Evolutionary conservation across 2,113 vertebrate genomes (phyloP).

Genomic region (Scortum barcoo): DNA sequence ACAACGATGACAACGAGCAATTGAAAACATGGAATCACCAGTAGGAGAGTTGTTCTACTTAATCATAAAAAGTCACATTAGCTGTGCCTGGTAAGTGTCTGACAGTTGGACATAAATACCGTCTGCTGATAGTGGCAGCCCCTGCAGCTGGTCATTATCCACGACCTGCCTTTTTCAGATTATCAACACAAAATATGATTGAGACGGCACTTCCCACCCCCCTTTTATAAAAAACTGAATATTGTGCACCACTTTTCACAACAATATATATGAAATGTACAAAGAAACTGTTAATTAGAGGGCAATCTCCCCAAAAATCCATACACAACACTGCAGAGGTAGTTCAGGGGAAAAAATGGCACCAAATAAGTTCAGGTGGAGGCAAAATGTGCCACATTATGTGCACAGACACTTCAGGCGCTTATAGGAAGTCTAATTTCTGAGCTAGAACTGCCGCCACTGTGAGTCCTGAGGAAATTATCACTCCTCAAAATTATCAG

Average conservation of each 20-base stretch:
- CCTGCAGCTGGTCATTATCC: conserved; percentile 39
- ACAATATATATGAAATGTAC: not conserved
- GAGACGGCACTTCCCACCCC: not conserved
- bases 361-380: not conserved
- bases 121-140: conserved; percentile 8
- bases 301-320: not conserved
- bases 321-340: not conserved
- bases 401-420: not conserved
- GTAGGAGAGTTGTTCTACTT: not conserved
- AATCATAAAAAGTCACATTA: conserved; percentile 31
- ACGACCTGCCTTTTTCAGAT: not conserved
- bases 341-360: not conserved
- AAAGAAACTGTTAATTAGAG: not conserved
- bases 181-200: conserved; percentile 15
- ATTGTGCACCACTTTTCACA: not conserved
- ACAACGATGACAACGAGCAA: conserved; percentile 8
- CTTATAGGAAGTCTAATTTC: not conserved
- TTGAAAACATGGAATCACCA: conserved; percentile 11
- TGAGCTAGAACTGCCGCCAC: not conserved
- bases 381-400: not conserved
- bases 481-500: not conserved
- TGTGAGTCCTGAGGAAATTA: not conserved
- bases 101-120: conserved; percentile 39
- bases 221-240: not conserved
- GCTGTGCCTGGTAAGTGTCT: not conserved